These are phyloP conservation scores for Melanostoma mellinum DNA, from an alignment of 2,888 invertebrate species.

Conservation along the genomic window DNA sequence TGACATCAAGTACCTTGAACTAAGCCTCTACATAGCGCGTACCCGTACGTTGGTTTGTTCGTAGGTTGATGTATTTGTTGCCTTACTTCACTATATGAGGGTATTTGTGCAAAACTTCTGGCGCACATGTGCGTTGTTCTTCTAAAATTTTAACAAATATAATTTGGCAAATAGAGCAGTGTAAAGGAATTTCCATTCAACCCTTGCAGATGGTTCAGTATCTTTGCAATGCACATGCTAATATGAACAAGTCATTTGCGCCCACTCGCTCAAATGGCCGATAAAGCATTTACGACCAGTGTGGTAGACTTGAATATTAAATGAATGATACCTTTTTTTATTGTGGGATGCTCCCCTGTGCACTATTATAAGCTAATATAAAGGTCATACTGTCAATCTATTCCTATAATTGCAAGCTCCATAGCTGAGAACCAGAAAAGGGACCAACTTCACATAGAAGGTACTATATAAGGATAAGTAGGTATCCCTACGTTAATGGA, in stretches of 20 bases:
- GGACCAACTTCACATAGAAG: too few relatives aligned
- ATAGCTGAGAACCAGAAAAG: too few relatives aligned
- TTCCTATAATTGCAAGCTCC: slow-evolving; percentile 5
- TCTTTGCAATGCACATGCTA: slow-evolving; percentile 54
- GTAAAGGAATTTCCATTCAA: slow-evolving; percentile 56
- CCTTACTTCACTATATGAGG: slow-evolving; percentile 12
- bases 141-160: slow-evolving; percentile 28
- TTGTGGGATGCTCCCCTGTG: slow-evolving; percentile 8
- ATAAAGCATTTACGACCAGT: slow-evolving; percentile 36
- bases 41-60: slow-evolving; percentile 36
- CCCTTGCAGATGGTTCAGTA: slow-evolving; percentile 29
- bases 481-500: background rate
- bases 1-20: slow-evolving; percentile 72
- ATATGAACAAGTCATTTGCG: slow-evolving; percentile 49
- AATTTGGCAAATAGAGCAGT: slow-evolving; percentile 16
- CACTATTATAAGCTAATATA: slow-evolving; percentile 2
- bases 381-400: slow-evolving; percentile 17
- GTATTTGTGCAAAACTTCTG: slow-evolving; percentile 44
- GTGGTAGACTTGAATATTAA: slow-evolving; percentile 28
- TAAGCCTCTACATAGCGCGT: slow-evolving; percentile 64
- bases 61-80: slow-evolving; percentile 1
- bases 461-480: background rate
- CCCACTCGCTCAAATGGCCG: slow-evolving; percentile 31
- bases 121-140: slow-evolving; percentile 64
- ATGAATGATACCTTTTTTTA: background rate